Percentiles rank a stretch among this genome's conserved stretches.
Conservation (phyloP, 2,797 vertebrate species). For the Anas bernieri region DNA sequence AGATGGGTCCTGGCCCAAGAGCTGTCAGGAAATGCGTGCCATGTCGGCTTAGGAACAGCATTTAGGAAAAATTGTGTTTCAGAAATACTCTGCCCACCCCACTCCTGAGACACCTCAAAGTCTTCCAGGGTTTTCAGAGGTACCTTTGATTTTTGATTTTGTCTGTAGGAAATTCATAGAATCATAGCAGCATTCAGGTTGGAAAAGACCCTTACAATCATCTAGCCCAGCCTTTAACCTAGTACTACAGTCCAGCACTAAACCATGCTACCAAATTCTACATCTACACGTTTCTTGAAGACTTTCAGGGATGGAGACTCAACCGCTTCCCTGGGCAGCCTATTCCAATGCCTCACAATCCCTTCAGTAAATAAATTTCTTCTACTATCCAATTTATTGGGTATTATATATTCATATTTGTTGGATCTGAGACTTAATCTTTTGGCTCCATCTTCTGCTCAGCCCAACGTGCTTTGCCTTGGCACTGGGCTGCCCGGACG, state of each 20-base stretch:
- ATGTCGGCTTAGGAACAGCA: accelerated
- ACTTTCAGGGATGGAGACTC: no score
- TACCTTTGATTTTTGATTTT: background rate
- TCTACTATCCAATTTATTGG: no score
- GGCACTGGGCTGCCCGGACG: background rate
- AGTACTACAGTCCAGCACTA: no score
- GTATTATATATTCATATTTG: background rate
- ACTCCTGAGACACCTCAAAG: background rate
- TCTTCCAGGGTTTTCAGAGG: background rate
- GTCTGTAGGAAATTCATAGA: background rate
- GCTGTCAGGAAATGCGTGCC: background rate
- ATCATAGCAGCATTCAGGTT: no score
- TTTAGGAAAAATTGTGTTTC: background rate
- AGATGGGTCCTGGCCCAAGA: background rate
- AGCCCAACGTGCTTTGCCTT: background rate
- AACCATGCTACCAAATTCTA: no score
- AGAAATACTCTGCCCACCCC: background rate
- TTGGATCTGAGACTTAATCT: background rate
- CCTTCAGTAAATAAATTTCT: no score
- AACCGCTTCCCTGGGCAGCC: no score
- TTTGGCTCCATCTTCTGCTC: background rate
- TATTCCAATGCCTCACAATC: no score
- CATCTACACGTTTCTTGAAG: no score
- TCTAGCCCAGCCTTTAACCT: no score
- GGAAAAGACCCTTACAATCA: no score